Percentiles rank a stretch among this genome's conserved stretches.
phyloP scores from a whole-genome alignment of 37 sponge, comb jelly and placozoan genomes.

The Chondrosia reniformis region DNA sequence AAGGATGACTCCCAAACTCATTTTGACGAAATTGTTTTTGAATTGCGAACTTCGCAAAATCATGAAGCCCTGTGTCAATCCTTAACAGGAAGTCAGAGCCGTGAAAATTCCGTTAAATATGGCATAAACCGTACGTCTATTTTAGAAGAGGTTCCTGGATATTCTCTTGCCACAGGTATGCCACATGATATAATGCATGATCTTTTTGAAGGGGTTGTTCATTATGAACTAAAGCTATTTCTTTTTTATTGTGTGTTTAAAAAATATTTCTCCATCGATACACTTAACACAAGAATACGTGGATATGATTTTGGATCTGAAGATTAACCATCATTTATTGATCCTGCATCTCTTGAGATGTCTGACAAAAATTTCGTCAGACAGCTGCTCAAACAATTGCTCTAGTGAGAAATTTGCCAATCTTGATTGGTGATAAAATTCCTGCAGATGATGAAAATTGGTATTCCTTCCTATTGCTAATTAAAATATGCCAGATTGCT shows the following conservation, averaged over 20 bases:
- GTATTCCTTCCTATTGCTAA: constrained; percentile 18
- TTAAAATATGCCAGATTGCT: constrained; percentile 13
- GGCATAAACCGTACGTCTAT: constrained; percentile 14
- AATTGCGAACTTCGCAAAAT: neutral
- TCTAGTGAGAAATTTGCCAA: constrained; percentile 26
- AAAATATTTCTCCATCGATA: too few species aligned
- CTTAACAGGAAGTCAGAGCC: neutral
- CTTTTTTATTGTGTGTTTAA: constrained; percentile 11
- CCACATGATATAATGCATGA: constrained; percentile 55
- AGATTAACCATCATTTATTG: constrained; percentile 18
- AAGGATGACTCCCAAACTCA: neutral
- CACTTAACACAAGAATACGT: too few species aligned
- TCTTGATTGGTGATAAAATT: constrained; percentile 34
- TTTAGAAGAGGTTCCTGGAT: constrained; percentile 4
- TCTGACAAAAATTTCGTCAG: constrained; percentile 4
- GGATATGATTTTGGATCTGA: constrained; percentile 11
- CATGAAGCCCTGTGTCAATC: constrained; percentile 1
- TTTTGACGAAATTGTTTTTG: neutral
- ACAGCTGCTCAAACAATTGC: constrained; percentile 21
- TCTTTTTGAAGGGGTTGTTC: constrained; percentile 37
- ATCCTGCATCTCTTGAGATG: neutral
- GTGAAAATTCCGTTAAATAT: constrained; percentile 18
- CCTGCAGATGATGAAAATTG: constrained; percentile 27
- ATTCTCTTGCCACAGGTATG: constrained; percentile 6
- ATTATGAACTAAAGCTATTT: constrained; percentile 14